Conservation (phyloP, 2,797 vertebrate genomes). For the Dromococcyx pavoninus region DNA sequence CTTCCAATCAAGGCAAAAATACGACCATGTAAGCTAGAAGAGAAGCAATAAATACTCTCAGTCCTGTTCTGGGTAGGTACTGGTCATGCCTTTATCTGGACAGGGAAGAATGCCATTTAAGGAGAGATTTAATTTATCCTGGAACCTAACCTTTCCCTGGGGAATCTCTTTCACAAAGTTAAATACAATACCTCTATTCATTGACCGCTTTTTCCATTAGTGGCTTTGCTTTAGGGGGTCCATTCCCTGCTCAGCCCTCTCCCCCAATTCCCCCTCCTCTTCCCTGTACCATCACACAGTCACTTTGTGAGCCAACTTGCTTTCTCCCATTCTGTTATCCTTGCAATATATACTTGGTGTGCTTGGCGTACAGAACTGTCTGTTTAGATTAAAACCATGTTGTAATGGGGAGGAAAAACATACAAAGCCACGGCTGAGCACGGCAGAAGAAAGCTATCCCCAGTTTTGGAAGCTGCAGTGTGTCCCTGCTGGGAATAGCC, state of each 20-base stretch:
- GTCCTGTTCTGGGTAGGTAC: background rate
- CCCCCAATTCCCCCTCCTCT: background rate
- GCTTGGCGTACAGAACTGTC: background rate
- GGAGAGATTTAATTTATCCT: slow-evolving; percentile 42
- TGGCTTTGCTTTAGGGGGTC: slow-evolving; percentile 8
- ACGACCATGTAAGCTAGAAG: background rate
- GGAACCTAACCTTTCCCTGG: slow-evolving; percentile 45
- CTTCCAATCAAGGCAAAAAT: background rate
- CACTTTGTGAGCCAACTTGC: background rate
- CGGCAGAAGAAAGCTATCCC: background rate
- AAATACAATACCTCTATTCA: slow-evolving; percentile 65
- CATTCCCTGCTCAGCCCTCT: background rate
- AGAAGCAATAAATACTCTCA: background rate
- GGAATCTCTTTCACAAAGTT: background rate
- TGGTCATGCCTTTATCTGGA: background rate
- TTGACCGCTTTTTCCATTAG: background rate
- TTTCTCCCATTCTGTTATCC: background rate
- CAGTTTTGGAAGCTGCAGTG: slow-evolving; percentile 16
- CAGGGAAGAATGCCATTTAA: background rate
- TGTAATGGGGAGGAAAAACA: slow-evolving; percentile 48
- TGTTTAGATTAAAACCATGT: slow-evolving; percentile 58
- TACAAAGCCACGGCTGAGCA: background rate
- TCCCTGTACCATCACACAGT: background rate
- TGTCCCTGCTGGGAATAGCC: slow-evolving; percentile 18
- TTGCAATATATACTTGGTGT: background rate